Conservation (phyloP, 2,797 vertebrate genomes). For the Harpagifer antarcticus region DNA sequence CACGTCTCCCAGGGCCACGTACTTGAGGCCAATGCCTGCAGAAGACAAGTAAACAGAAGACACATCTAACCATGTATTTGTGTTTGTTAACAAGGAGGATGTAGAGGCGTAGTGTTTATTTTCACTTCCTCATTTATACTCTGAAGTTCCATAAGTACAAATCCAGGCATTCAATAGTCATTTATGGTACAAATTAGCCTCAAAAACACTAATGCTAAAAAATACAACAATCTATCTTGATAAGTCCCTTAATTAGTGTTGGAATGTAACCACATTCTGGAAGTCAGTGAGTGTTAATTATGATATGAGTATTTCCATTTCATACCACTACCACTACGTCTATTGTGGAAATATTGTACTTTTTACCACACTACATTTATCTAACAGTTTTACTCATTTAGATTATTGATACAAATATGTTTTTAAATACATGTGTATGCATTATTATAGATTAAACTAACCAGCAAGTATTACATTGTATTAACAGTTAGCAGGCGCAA, state of each 20-base stretch:
- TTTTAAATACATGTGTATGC: too few relatives aligned
- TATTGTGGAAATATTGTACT: too few relatives aligned
- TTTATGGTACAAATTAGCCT: not conserved
- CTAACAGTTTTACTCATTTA: too few relatives aligned
- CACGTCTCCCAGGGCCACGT: constrained; percentile 96
- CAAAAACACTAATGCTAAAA: not conserved
- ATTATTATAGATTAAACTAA: too few relatives aligned
- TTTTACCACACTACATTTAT: too few relatives aligned
- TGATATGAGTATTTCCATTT: too few relatives aligned
- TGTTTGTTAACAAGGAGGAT: not conserved
- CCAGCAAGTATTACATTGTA: too few relatives aligned
- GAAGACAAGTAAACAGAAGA: constrained; percentile 9
- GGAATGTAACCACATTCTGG: too few relatives aligned
- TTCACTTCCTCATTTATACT: not conserved
- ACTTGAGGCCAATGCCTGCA: constrained; percentile 96
- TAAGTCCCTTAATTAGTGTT: not conserved
- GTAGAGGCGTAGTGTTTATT: not conserved
- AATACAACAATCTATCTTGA: not conserved
- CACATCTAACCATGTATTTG: not conserved
- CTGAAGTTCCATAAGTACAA: not conserved
- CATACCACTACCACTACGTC: too few relatives aligned
- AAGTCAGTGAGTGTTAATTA: too few relatives aligned
- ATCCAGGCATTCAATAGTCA: not conserved
- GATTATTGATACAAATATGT: too few relatives aligned
- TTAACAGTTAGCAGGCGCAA: too few relatives aligned